Conservation (phyloP, 2,113 vertebrate species). For the Pachycephala philippinensis region DNA sequence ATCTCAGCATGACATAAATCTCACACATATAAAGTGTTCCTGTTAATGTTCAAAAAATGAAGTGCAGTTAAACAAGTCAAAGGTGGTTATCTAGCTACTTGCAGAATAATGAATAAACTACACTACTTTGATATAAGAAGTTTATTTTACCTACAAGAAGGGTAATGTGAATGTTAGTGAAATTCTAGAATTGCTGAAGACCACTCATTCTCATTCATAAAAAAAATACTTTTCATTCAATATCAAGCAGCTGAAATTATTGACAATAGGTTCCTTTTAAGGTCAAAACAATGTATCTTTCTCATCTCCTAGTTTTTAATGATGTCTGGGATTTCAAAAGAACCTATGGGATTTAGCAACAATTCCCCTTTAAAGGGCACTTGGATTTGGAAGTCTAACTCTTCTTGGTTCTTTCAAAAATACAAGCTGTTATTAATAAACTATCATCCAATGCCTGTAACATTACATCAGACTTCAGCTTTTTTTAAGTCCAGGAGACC, state of each 20-base stretch:
- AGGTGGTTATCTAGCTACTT: background rate
- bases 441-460: constrained; percentile 11
- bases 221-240: background rate
- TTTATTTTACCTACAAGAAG: background rate
- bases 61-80: background rate
- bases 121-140: background rate
- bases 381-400: constrained; percentile 10
- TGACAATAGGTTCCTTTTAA: background rate
- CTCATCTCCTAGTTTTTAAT: constrained; percentile 3
- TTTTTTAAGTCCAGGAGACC: constrained; percentile 33
- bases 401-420: constrained; percentile 23
- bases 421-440: constrained; percentile 55
- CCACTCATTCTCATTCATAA: background rate
- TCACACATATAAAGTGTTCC: background rate
- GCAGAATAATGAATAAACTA: background rate
- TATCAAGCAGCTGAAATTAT: background rate
- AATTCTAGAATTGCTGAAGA: background rate
- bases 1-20: background rate
- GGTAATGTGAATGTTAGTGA: background rate
- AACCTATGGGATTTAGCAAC: constrained; percentile 27
- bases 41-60: background rate
- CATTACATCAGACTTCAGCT: constrained; percentile 39
- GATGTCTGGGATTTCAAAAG: constrained; percentile 1
- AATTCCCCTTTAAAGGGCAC: constrained; percentile 18
- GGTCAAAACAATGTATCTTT: background rate